Conservation (phyloP, 2,888 invertebrate genomes). For the Caenorhabditis auriculariae region DNA sequence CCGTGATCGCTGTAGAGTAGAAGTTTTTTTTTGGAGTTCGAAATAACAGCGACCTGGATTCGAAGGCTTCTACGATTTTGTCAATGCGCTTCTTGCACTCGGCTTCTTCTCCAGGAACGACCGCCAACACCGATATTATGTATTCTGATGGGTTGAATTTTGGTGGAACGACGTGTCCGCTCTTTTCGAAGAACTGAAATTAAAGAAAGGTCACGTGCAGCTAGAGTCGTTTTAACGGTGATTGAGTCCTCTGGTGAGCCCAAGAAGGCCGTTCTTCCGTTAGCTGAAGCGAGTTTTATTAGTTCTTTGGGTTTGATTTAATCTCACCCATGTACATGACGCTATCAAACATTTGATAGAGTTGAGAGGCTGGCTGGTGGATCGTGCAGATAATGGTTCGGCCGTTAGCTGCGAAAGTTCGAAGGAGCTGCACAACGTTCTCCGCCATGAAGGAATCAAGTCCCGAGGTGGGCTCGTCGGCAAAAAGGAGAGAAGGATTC, state of each 20-base stretch:
- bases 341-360: slow-evolving; percentile 56
- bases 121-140: slow-evolving; percentile 83
- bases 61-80: slow-evolving; percentile 63
- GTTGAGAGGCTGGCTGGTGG: slow-evolving; percentile 59
- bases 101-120: slow-evolving; percentile 74
- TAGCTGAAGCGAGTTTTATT: too few species aligned
- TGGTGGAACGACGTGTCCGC: slow-evolving; percentile 70
- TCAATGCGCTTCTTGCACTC: slow-evolving; percentile 25
- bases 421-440: slow-evolving; percentile 75
- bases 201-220: not conserved
- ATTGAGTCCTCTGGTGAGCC: slow-evolving; percentile 27
- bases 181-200: slow-evolving; percentile 34
- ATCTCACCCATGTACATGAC: slow-evolving; percentile 77
- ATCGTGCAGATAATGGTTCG: slow-evolving; percentile 60
- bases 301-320: too few species aligned
- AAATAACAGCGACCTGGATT: too few species aligned
- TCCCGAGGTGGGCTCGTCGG: slow-evolving; percentile 87
- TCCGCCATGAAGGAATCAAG: slow-evolving; percentile 95
- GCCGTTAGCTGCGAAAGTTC: slow-evolving; percentile 44
- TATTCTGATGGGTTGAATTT: slow-evolving; percentile 93
- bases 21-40: too few species aligned
- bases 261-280: slow-evolving; percentile 80
- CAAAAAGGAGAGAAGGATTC: slow-evolving; percentile 89
- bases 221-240: not conserved
- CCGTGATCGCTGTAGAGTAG: too few species aligned